Percentiles rank a stretch among this genome's conserved stretches.
Evolutionary conservation across 2,888 invertebrate genomes (phyloP).

Genomic region (Poecilus cupreus): DNA sequence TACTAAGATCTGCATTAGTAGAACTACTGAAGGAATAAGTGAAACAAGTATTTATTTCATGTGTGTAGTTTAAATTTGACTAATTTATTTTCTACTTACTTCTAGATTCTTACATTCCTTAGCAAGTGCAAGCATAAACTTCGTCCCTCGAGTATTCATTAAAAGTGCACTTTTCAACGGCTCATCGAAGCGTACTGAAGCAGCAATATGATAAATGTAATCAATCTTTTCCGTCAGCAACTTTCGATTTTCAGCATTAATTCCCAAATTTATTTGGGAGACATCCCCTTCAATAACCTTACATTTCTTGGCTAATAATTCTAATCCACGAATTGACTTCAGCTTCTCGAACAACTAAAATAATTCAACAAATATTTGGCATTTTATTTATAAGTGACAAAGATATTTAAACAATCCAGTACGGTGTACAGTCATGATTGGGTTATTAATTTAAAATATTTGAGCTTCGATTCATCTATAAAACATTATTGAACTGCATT

Average conservation of each 20-base stretch:
- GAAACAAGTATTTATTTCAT: too few species aligned
- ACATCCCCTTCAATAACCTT: slow-evolving; percentile 84
- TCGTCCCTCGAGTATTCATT: slow-evolving; percentile 94
- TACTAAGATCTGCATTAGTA: too few species aligned
- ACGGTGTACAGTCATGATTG: too few species aligned
- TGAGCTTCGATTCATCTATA: too few species aligned
- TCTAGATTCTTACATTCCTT: slow-evolving; percentile 84
- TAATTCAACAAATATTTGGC: too few species aligned
- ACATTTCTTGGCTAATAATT: slow-evolving; percentile 78
- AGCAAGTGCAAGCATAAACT: slow-evolving; percentile 88
- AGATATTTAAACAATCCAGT: too few species aligned
- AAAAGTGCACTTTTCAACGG: slow-evolving; percentile 90
- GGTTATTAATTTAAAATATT: too few species aligned
- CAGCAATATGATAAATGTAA: slow-evolving; percentile 92
- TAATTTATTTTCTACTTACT: slow-evolving; percentile 61
- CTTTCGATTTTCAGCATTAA: slow-evolving; percentile 77
- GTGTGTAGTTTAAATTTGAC: too few species aligned
- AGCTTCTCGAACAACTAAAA: slow-evolving; percentile 83
- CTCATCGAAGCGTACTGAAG: slow-evolving; percentile 95
- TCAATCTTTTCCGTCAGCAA: slow-evolving; percentile 81
- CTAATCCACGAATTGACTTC: slow-evolving; percentile 77
- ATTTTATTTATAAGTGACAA: too few species aligned
- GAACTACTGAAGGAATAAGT: too few species aligned
- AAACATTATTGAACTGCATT: too few species aligned
- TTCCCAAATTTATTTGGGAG: slow-evolving; percentile 80